phyloP scores from a whole-genome alignment of 2,113 vertebrate species.

The Origma solitaria region DNA sequence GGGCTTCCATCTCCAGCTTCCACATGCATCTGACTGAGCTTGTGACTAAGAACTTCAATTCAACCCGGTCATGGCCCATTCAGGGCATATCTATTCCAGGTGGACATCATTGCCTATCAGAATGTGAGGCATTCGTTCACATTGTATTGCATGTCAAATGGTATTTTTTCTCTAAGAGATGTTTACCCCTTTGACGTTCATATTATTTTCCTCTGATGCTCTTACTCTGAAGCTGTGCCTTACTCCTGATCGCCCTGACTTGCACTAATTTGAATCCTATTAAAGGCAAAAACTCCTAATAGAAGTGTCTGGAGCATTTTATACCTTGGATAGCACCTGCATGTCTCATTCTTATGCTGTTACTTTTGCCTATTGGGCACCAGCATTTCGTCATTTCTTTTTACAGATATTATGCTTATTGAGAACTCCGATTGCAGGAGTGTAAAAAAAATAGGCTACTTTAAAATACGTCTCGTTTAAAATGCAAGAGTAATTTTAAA shows the following conservation, averaged over 20 bases:
- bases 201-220: neutral
- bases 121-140: neutral
- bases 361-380: fast-evolving
- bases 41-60: neutral
- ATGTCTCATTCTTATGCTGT: neutral
- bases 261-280: neutral
- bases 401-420: neutral
- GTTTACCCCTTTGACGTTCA: neutral
- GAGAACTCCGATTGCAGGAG: neutral
- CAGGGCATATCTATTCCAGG: neutral
- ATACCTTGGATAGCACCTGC: neutral
- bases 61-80: neutral
- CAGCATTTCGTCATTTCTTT: neutral
- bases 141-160: neutral
- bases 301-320: neutral
- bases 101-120: neutral
- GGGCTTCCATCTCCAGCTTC: neutral
- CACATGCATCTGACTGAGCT: neutral
- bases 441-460: neutral
- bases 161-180: neutral
- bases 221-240: neutral
- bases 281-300: neutral
- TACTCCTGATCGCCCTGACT: neutral
- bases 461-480: neutral
- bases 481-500: neutral